Percentiles rank a stretch among this genome's conserved stretches.
Evolutionary conservation across 1,140 invertebrate genomes (phyloP).

Genomic region (Ceratina japonica): DNA sequence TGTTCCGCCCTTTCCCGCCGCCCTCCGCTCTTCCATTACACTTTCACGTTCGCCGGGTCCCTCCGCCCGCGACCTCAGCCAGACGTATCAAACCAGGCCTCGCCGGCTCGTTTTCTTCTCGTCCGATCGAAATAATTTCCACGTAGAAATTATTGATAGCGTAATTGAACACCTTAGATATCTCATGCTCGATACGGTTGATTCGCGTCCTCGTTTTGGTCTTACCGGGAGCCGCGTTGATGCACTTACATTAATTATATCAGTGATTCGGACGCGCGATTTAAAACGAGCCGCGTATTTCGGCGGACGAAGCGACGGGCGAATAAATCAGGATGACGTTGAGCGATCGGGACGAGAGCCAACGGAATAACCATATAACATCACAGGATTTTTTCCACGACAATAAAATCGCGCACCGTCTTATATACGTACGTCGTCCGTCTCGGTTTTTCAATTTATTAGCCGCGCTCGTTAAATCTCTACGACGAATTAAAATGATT

Average conservation of each 20-base stretch:
- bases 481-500: neutral
- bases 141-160: neutral
- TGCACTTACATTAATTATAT: constrained; percentile 19
- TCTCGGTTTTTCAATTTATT: neutral
- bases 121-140: neutral
- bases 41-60: too few species aligned
- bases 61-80: too few species aligned
- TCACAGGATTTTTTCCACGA: neutral
- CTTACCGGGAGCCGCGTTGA: neutral
- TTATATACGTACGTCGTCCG: too few species aligned
- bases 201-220: neutral
- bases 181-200: constrained; percentile 2
- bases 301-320: neutral
- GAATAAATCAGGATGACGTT: constrained; percentile 24
- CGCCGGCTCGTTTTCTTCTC: neutral
- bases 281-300: constrained; percentile 17
- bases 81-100: too few species aligned
- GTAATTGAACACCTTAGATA: neutral
- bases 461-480: neutral
- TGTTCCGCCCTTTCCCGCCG: neutral
- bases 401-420: neutral
- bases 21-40: too few species aligned
- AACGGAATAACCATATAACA: neutral
- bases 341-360: neutral
- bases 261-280: constrained; percentile 7